Conservation (phyloP, 1,140 invertebrate species). For the Pemphigus obesinymphae region DNA sequence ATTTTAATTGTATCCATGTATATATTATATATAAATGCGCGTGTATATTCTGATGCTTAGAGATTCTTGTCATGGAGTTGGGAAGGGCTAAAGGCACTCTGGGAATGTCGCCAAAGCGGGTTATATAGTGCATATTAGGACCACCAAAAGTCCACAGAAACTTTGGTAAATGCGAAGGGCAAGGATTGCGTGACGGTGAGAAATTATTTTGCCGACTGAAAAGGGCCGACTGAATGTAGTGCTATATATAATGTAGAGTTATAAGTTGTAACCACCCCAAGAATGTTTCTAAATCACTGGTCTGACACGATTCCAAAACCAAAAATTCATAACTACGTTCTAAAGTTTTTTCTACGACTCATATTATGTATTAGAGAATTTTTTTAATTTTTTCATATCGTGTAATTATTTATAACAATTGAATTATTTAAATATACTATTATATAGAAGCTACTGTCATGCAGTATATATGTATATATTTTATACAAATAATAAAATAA, state of each 20-base stretch:
- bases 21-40: background rate
- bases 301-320: slow-evolving; percentile 26
- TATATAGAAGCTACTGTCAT: background rate
- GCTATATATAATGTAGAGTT: background rate
- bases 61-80: slow-evolving; percentile 27
- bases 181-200: slow-evolving; percentile 27
- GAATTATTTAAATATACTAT: background rate
- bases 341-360: background rate
- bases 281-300: slow-evolving; percentile 24
- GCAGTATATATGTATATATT: no score
- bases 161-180: background rate
- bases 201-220: slow-evolving; percentile 13
- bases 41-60: background rate
- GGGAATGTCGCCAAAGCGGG: slow-evolving; percentile 39
- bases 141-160: slow-evolving; percentile 2
- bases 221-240: background rate
- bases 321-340: slow-evolving; percentile 1
- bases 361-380: background rate
- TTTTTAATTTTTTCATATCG: background rate
- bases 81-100: slow-evolving; percentile 21
- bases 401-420: background rate
- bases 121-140: background rate
- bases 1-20: slow-evolving; percentile 29
- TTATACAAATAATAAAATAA: background rate
- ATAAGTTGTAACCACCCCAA: background rate